Evolutionary conservation across 1,140 invertebrate species (phyloP).

Genomic region (Scylla paramamosain): DNA sequence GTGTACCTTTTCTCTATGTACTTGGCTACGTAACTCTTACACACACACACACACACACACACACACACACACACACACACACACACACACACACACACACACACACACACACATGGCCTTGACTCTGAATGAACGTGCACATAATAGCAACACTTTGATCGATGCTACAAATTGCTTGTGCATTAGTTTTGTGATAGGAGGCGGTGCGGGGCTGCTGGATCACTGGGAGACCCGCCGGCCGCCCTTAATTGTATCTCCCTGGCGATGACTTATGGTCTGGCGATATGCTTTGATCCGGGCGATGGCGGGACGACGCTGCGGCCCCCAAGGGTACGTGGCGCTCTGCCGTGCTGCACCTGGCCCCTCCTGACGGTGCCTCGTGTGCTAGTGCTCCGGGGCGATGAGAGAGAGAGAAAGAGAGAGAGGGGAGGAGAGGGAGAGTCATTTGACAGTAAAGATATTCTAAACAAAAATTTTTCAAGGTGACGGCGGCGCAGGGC

Average conservation of each 20-base stretch:
- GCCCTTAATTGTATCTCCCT: not conserved
- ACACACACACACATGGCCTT: not conserved
- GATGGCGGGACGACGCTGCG: not conserved
- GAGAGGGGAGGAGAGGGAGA: not conserved
- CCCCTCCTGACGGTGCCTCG: not conserved
- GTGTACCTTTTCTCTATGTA: no score
- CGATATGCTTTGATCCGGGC: conserved; percentile 11
- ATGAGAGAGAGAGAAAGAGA: not conserved
- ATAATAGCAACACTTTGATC: conserved; percentile 1
- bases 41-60: no score
- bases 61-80: no score
- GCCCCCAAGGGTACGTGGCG: not conserved
- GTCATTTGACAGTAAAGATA: not conserved
- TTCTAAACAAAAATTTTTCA: not conserved
- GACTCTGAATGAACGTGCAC: not conserved
- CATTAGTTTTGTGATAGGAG: conserved; percentile 6
- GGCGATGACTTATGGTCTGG: not conserved
- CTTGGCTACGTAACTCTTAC: no score
- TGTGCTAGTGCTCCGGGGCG: not conserved
- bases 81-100: no score
- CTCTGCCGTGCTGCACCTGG: not conserved
- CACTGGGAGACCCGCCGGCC: not conserved
- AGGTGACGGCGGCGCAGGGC: not conserved
- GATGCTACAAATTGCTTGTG: not conserved
- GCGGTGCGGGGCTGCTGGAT: not conserved